A percentile compares a stretch with the other conserved stretches of the same genome.
Conservation (phyloP, 2,113 vertebrate species). For the Prinia subflava region DNA sequence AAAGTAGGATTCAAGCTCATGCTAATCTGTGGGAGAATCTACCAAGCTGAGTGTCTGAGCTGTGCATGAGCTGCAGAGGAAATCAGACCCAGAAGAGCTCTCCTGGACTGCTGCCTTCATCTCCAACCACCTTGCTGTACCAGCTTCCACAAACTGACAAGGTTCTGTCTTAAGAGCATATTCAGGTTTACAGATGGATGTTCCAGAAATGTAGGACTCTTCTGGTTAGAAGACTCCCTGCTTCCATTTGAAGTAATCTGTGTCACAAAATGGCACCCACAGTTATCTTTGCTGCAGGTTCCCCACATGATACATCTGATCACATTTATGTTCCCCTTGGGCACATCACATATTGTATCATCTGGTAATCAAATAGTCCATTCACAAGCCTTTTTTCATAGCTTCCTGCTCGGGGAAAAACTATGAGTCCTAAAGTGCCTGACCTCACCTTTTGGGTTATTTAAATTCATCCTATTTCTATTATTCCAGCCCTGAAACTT, state of each 20-base stretch:
- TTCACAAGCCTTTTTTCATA: neutral
- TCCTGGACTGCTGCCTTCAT: neutral
- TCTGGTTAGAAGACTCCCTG: neutral
- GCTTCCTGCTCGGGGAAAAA: neutral
- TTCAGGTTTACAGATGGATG: neutral
- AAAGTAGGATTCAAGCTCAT: neutral
- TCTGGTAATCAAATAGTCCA: neutral
- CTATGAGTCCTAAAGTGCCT: neutral
- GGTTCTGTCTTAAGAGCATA: neutral
- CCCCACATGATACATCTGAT: neutral
- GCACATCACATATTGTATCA: neutral
- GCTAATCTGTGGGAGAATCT: neutral
- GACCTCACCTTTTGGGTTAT: constrained; percentile 36
- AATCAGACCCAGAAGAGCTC: neutral
- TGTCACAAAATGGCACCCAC: neutral
- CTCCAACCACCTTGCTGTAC: neutral
- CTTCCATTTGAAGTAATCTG: neutral
- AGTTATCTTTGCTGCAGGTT: neutral
- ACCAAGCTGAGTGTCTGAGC: neutral
- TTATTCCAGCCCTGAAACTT: constrained; percentile 32
- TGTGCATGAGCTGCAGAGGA: neutral
- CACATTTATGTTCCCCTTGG: neutral
- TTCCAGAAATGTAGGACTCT: neutral
- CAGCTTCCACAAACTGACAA: neutral
- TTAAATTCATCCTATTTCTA: constrained; percentile 35